Percentiles rank a stretch among this genome's conserved stretches.
Conservation (phyloP, 2,113 vertebrate species). For the Suncus etruscus region DNA sequence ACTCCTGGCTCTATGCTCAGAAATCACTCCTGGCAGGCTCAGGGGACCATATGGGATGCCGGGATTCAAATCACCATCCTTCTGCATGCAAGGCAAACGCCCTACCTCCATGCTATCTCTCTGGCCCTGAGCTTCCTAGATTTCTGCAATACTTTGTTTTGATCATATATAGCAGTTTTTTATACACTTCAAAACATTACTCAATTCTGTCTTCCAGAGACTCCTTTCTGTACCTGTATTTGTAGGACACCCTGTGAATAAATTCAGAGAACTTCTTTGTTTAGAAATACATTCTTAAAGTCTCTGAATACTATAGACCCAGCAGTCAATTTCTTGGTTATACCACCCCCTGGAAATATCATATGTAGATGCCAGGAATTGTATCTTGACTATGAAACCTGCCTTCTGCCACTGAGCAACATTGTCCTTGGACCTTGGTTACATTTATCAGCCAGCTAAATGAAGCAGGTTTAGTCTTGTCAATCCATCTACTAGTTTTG, state of each 20-base stretch:
- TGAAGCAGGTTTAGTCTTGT: constrained; percentile 39
- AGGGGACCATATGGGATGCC: too few species aligned
- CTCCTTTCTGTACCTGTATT: constrained; percentile 46
- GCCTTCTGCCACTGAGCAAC: constrained; percentile 34
- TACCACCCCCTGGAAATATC: constrained; percentile 51
- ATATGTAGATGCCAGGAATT: constrained; percentile 21
- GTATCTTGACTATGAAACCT: neutral
- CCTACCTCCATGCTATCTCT: constrained; percentile 26
- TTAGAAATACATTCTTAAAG: constrained; percentile 58
- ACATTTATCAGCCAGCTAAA: neutral
- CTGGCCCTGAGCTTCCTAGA: constrained; percentile 36
- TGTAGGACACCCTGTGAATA: constrained; percentile 31
- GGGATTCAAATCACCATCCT: too few species aligned
- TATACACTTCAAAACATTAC: constrained; percentile 56
- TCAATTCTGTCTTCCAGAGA: constrained; percentile 24
- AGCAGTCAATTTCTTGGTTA: constrained; percentile 38
- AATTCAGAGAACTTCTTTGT: constrained; percentile 51
- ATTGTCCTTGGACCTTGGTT: constrained; percentile 20
- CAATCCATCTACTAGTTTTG: constrained; percentile 6
- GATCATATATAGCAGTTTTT: constrained; percentile 53
- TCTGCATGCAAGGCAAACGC: neutral
- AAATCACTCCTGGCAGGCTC: too few species aligned
- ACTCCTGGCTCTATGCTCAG: too few species aligned
- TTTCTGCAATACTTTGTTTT: constrained; percentile 61
- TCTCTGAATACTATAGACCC: neutral